Percentiles rank a stretch among this genome's conserved stretches.
Evolutionary conservation across 2,888 invertebrate genomes (phyloP).

Genomic region (Spatulosminthurus flaviceps): DNA sequence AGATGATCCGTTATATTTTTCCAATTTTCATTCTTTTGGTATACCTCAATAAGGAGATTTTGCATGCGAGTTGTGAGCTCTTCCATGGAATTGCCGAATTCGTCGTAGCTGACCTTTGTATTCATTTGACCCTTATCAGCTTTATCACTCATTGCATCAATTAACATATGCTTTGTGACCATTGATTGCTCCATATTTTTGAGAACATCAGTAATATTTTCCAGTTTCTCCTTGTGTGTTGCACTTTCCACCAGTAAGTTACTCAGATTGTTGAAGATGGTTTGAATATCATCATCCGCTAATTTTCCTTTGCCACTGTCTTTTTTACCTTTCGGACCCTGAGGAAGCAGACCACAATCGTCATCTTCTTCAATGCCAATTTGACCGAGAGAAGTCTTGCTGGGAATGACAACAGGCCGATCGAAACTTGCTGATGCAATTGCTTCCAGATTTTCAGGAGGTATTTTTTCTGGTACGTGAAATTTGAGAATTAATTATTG

Average conservation of each 20-base stretch:
- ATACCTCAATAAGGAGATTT: conserved; percentile 59
- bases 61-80: conserved; percentile 57
- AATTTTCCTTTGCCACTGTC: conserved; percentile 38
- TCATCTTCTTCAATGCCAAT: conserved; percentile 21
- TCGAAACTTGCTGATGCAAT: conserved; percentile 49
- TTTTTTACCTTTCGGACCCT: conserved; percentile 29
- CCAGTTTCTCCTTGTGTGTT: conserved; percentile 51
- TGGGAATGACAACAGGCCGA: conserved; percentile 52
- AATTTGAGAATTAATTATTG: no score
- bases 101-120: conserved; percentile 61
- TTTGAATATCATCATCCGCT: conserved; percentile 46
- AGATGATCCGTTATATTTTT: conserved; percentile 58
- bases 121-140: conserved; percentile 61
- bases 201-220: conserved; percentile 49
- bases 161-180: conserved; percentile 60
- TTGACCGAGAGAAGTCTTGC: conserved; percentile 18
- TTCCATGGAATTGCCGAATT: conserved; percentile 60
- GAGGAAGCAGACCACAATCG: conserved; percentile 26
- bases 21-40: conserved; percentile 61
- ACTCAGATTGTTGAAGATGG: conserved; percentile 55
- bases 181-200: conserved; percentile 55
- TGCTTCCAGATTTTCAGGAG: conserved; percentile 55
- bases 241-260: conserved; percentile 56
- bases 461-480: conserved; percentile 55
- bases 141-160: conserved; percentile 60